Percentiles rank a stretch among this genome's conserved stretches.
These are phyloP conservation scores for Phoxinus dragarum DNA, from an alignment of 2,797 vertebrate species.

Conservation along the genomic window DNA sequence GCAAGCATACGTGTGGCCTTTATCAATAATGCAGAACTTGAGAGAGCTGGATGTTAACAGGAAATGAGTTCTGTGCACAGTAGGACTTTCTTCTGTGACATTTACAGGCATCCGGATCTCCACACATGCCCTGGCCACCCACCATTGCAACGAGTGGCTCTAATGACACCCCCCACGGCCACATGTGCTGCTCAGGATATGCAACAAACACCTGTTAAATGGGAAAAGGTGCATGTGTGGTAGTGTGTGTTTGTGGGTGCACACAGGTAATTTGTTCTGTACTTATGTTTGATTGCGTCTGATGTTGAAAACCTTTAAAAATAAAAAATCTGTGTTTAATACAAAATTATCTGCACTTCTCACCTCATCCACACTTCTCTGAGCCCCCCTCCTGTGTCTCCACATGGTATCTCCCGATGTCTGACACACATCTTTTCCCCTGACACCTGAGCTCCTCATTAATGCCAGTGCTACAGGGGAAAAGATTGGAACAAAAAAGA, in stretches of 20 bases:
- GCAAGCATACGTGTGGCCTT: constrained; percentile 50
- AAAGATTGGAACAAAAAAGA: constrained; percentile 36
- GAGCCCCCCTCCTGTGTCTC: not conserved
- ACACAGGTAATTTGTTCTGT: not conserved
- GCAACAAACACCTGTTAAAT: constrained; percentile 38
- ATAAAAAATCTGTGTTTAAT: constrained; percentile 44
- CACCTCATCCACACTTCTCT: not conserved
- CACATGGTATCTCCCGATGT: constrained; percentile 46
- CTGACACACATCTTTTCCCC: constrained; percentile 48
- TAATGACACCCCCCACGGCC: constrained; percentile 58
- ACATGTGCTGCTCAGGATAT: constrained; percentile 27
- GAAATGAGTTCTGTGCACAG: constrained; percentile 68
- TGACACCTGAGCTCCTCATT: constrained; percentile 55
- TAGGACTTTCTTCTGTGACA: constrained; percentile 75
- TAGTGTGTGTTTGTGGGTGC: not conserved
- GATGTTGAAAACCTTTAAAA: constrained; percentile 15
- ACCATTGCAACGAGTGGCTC: constrained; percentile 49
- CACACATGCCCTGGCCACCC: constrained; percentile 56
- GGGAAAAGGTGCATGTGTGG: not conserved
- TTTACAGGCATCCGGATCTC: constrained; percentile 61
- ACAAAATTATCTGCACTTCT: constrained; percentile 45
- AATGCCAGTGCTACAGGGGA: constrained; percentile 40
- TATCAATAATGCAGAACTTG: constrained; percentile 60
- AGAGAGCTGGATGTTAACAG: constrained; percentile 54
- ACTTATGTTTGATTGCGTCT: constrained; percentile 26